Evolutionary conservation across 2,113 vertebrate genomes (phyloP), one percentile per base, ranked within the genome.

Genomic region (Diphyllodes magnificus): DNA sequence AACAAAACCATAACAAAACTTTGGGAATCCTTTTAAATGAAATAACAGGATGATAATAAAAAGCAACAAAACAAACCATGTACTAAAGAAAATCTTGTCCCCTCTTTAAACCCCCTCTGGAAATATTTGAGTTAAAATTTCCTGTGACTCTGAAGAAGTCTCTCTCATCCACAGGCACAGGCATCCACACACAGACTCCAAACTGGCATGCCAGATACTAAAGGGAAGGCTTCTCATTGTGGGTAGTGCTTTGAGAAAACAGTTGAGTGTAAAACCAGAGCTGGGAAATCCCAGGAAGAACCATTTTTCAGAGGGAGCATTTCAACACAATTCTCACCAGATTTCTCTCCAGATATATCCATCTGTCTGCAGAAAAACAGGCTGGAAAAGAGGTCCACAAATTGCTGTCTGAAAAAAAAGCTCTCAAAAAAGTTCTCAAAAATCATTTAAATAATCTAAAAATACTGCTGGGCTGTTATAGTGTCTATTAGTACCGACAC

Each of bases 1-100:
- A 95, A 92, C 42, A 96, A 93, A 95, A 92, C 47, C 47, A 90
- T 72, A 90, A 83, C 25, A 91, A 85, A 96, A 94, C 87, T 94
- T 97, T 91, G 70, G 82, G 87, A 79, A 82, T 96, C 85, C 40
- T 92, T 95, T 92, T 51, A 88, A 90, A 80, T 56, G n/a, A 90
- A 94, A 72, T 72, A 77, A 79, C 39, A 72, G 50, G 42, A 51
- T 1, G 4, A 86, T 51, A 69, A 73, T 51, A 88, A 70, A 90
- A 80, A 86, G 33, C 42, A 90, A 78, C 51, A 81, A 72, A 76
- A 71, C 6, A 2, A 53, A 53, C 19, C 35, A 44, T 4, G 25
- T 47, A 59, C 30, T 66, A 39, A 64, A 56, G 50, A 85, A 51
- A 90, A 82, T 30, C 37, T 45, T 42, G 33, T 79, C 37, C 44